phyloP scores from a whole-genome alignment of 1,140 invertebrate species.

The Drosophila asahinai region DNA sequence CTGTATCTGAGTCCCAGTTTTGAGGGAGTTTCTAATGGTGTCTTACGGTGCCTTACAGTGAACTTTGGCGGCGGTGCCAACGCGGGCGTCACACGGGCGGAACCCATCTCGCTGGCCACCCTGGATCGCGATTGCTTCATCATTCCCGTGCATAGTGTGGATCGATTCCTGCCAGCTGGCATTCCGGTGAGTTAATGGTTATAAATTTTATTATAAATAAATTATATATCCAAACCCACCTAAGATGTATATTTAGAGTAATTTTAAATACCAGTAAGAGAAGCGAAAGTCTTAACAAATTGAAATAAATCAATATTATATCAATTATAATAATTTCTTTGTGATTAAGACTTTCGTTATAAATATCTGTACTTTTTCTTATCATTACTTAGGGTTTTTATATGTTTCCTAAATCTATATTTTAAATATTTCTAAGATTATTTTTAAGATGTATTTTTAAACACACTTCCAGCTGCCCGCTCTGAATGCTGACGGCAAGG shows the following conservation, averaged over 20 bases:
- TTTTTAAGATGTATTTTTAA: neutral
- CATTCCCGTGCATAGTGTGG: slow-evolving; percentile 93
- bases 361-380: too few relatives aligned
- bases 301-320: too few relatives aligned
- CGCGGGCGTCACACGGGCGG: slow-evolving; percentile 85
- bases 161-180: slow-evolving; percentile 93
- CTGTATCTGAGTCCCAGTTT: neutral
- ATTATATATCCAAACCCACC: too few relatives aligned
- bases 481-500: slow-evolving; percentile 86
- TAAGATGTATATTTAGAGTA: too few relatives aligned
- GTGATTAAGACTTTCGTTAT: too few relatives aligned
- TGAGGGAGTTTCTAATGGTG: neutral
- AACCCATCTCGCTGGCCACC: slow-evolving; percentile 90
- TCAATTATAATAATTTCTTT: too few relatives aligned
- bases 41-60: slow-evolving; percentile 59
- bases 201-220: neutral
- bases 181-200: slow-evolving; percentile 88
- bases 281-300: too few relatives aligned
- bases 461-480: slow-evolving; percentile 85
- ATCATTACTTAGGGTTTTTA: too few relatives aligned
- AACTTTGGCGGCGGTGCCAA: slow-evolving; percentile 69
- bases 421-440: neutral
- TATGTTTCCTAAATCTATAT: neutral
- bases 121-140: slow-evolving; percentile 95
- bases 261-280: too few relatives aligned